phyloP scores from a whole-genome alignment of 2,113 vertebrate genomes.

The Felis catus region F.catus_Fca126_mat1.0 CM031417.1:115324001-115324500 shows the following conservation, averaged over 20 bases:
- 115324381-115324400: background rate
- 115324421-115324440: background rate
- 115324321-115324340: background rate
- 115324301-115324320: constrained; percentile 54
- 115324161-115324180: background rate
- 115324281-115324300: constrained; percentile 10
- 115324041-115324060: background rate
- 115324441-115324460: background rate
- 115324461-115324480: background rate
- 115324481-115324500: background rate
- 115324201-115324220: constrained; percentile 4
- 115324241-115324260: constrained; percentile 11
- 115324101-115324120: background rate
- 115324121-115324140: background rate
- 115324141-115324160: background rate
- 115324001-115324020: background rate
- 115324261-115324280: background rate
- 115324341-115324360: constrained; percentile 6
- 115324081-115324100: background rate
- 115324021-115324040: background rate
- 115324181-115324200: background rate
- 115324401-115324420: background rate
- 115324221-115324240: background rate
- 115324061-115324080: background rate
- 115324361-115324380: background rate